Percentiles rank a stretch among this genome's conserved stretches.
phyloP scores from a whole-genome alignment of 2,113 vertebrate species.

The Bungarus multicinctus region DNA sequence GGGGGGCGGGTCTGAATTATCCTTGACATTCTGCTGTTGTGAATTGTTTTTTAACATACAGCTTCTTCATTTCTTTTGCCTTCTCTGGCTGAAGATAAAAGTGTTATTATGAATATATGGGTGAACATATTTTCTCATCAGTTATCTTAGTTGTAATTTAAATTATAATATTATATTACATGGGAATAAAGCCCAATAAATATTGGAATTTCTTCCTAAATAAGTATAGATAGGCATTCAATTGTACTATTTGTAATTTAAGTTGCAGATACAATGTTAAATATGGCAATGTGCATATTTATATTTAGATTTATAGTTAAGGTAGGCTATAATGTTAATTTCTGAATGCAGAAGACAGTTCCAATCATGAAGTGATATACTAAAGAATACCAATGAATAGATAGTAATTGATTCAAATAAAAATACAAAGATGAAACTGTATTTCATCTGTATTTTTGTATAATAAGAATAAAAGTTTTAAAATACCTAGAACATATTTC shows the following conservation, averaged over 20 bases:
- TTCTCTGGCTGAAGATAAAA: not conserved
- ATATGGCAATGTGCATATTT: not conserved
- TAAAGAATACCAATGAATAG: not conserved
- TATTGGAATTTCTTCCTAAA: not conserved
- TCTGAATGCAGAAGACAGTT: not conserved
- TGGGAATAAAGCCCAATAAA: not conserved
- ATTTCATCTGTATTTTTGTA: not conserved
- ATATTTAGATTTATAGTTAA: not conserved
- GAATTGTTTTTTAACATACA: slow-evolving; percentile 24
- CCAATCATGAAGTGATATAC: not conserved
- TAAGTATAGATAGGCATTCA: not conserved
- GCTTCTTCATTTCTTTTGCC: not conserved
- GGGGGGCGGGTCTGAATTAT: slow-evolving; percentile 8
- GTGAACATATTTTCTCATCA: not conserved
- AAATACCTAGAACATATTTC: not conserved
- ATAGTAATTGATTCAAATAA: not conserved
- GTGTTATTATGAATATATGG: not conserved
- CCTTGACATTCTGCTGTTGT: not conserved
- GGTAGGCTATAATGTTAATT: not conserved
- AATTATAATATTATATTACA: not conserved
- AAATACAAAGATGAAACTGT: not conserved
- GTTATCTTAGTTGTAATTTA: not conserved
- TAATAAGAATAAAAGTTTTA: not conserved
- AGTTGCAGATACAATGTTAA: not conserved
- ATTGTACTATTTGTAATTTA: not conserved